Base-by-base conservation (phyloP, 2,888 invertebrate species). In the Lapara coniferarum region DNA sequence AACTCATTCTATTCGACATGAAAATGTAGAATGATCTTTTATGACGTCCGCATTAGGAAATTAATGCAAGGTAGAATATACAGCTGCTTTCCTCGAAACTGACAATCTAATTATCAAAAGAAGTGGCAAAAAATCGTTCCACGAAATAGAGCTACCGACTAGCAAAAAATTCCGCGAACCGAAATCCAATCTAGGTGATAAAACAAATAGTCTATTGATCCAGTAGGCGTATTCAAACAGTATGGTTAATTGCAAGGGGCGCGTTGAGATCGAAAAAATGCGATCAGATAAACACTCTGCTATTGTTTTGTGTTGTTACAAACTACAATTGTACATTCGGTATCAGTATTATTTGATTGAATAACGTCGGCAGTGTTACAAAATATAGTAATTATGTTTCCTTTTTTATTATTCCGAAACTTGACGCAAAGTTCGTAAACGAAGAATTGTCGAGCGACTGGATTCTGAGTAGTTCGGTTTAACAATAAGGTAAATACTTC, bases 281-380 rank as follows among this genome's bases (percentile, higher is more conserved):
- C 66, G 51, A 51, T 70, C 25, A 71, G 58, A 73, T 67, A 73
- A 55, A 68, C 30, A 55, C 59, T 70, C 68, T 69, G 53, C 71
- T 71, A 75, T 72, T 78, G 77, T 74, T 66, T 72, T 53, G 58
- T 66, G 66, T 78, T 75, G 67, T 74, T 69, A 76, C 67, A 67
- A 69, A 72, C 71, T 71, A 70, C 70, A 70, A 76, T 78, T 69
- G 66, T 70, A 67, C 68, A 66, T 63, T 69, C 59, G 63, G 52
- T 63, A 69, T 19, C 19, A 59, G 16, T 69, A 14, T 63, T 69
- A 63, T 69, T 63, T 53, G 53, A 69, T 58, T 52, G 68, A 59
- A 59, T 68, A 68, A 69, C 44, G 19, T 51, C n/a, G 19, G 52
- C 44, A 16, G 51, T 53, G 59, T 63, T 69, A 53, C 68, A 53